These are phyloP conservation scores for Thera britannica DNA, from an alignment of 2,888 invertebrate genomes.

Conservation along the genomic window DNA sequence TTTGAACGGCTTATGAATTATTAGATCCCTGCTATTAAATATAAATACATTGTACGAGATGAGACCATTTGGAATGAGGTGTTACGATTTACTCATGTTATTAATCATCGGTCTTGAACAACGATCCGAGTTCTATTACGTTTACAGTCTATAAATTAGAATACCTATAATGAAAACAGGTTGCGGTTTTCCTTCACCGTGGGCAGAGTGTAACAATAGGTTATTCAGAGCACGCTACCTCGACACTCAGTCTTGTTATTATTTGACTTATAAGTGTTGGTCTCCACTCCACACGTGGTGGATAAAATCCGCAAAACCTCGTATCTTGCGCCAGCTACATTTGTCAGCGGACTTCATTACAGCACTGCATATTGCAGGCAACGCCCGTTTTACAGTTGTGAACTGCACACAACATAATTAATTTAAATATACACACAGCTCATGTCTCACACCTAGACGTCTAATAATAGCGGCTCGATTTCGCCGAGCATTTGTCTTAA, in stretches of 20 bases:
- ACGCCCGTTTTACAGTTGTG: conserved; percentile 33
- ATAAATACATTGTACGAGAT: conserved; percentile 13
- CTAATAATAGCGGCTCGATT: conserved; percentile 48
- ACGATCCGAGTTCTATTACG: background rate
- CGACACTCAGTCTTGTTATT: background rate
- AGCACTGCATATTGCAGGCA: conserved; percentile 31
- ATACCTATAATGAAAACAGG: conserved; percentile 15
- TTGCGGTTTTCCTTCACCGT: conserved; percentile 38
- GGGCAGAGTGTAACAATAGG: conserved; percentile 1
- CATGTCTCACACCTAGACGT: conserved; percentile 45
- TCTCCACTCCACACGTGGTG: conserved; percentile 8
- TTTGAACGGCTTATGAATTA: conserved; percentile 31
- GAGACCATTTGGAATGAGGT: conserved; percentile 14
- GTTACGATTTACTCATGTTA: conserved; percentile 23
- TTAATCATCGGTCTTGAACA: conserved; percentile 12
- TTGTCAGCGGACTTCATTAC: conserved; percentile 34
- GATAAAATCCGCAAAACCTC: conserved; percentile 15
- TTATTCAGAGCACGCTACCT: conserved; percentile 3
- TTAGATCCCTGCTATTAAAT: conserved; percentile 23
- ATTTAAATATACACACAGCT: conserved; percentile 48
- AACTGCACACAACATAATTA: conserved; percentile 46
- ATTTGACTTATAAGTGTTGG: background rate
- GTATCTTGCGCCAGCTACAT: conserved; percentile 31
- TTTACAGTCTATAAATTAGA: conserved; percentile 7
- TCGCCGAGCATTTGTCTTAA: conserved; percentile 38